A percentile compares a stretch with the other conserved stretches of the same genome.
phyloP scores from a whole-genome alignment of 1,140 invertebrate species.

The Acromyrmex charruanus region DNA sequence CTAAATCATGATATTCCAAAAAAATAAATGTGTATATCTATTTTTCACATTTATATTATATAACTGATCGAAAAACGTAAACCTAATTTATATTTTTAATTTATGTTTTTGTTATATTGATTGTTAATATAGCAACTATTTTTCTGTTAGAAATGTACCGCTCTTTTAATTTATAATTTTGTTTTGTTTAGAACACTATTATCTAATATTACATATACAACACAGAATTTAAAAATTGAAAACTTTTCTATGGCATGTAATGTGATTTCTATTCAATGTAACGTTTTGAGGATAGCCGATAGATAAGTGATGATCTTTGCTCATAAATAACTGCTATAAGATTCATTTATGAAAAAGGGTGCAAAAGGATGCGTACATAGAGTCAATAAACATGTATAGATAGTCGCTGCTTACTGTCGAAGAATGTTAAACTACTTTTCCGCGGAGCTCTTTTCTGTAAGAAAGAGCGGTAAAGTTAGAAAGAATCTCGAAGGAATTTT shows the following conservation, averaged over 20 bases:
- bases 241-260: not conserved
- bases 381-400: slow-evolving; percentile 34
- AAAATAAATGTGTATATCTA: not conserved
- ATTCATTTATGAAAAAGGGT: slow-evolving; percentile 41
- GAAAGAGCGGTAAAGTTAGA: slow-evolving; percentile 20
- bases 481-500: slow-evolving; percentile 68
- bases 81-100: not conserved
- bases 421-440: slow-evolving; percentile 50
- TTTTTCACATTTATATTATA: not conserved
- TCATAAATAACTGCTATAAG: not conserved
- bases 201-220: not conserved
- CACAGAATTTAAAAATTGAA: not conserved
- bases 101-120: not conserved
- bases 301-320: not conserved
- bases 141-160: not conserved
- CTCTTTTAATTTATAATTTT: not conserved
- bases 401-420: slow-evolving; percentile 12
- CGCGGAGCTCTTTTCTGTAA: not conserved
- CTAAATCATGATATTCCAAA: not conserved
- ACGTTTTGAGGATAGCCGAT: not conserved
- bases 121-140: not conserved
- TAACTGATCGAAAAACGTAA: not conserved
- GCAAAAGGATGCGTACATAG: not conserved
- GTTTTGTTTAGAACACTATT: not conserved
- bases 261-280: not conserved